These are phyloP conservation scores for Dendrocincla fuliginosa DNA, from an alignment of 2,797 vertebrate species.

Conservation along the genomic window DNA sequence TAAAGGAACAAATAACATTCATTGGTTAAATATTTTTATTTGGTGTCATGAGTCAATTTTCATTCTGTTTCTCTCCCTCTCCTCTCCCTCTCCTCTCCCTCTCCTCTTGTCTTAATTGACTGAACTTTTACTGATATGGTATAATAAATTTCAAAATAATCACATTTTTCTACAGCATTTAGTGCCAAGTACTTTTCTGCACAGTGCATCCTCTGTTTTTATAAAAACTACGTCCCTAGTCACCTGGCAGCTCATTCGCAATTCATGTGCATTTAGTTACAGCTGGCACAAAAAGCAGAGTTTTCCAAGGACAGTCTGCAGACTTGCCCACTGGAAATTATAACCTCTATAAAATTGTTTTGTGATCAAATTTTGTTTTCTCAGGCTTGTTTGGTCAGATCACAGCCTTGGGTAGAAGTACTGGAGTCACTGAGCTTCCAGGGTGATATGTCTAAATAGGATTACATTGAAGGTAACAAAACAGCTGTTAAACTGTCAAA, in stretches of 20 bases:
- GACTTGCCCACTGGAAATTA: constrained; percentile 42
- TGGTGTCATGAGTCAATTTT: background rate
- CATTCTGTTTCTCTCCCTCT: background rate
- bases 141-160: background rate
- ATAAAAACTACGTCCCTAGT: background rate
- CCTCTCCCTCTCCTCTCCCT: no score
- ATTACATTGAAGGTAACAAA: background rate
- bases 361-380: constrained; percentile 41
- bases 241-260: constrained; percentile 18
- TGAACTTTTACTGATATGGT: background rate
- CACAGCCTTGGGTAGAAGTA: constrained; percentile 55
- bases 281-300: constrained; percentile 20
- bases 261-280: background rate
- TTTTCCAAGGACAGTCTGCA: constrained; percentile 41
- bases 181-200: background rate
- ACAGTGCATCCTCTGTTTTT: background rate
- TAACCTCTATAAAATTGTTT: constrained; percentile 21
- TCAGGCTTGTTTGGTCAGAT: constrained; percentile 65
- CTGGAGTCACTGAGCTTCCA: background rate
- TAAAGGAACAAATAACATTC: background rate
- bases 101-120: background rate
- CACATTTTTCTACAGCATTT: background rate
- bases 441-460: background rate
- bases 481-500: constrained; percentile 26
- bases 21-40: background rate